phyloP scores from a whole-genome alignment of 2,888 invertebrate species.

The Brassicogethes aeneus region DNA sequence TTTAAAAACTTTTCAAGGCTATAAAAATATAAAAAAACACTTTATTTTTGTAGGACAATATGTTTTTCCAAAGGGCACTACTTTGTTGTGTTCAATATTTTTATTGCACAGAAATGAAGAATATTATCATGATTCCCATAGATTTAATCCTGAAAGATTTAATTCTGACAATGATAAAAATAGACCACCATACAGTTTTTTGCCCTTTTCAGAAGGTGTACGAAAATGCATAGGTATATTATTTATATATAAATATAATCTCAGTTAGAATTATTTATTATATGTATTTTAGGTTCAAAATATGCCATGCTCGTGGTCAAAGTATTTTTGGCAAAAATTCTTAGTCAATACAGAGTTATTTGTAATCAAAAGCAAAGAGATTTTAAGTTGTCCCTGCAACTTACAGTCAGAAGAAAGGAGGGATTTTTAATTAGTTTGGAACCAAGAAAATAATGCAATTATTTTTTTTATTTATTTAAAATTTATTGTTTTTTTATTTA shows the following conservation, averaged over 20 bases:
- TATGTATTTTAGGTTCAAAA: constrained; percentile 55
- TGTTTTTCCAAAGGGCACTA: constrained; percentile 18
- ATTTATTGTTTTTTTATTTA: no score
- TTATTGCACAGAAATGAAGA: constrained; percentile 53
- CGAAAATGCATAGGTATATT: constrained; percentile 59
- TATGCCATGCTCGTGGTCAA: constrained; percentile 64
- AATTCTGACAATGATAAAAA: constrained; percentile 59
- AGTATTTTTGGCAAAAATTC: constrained; percentile 55
- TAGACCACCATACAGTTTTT: constrained; percentile 63
- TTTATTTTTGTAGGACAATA: constrained; percentile 12
- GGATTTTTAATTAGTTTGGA: constrained; percentile 46
- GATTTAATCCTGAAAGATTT: constrained; percentile 66
- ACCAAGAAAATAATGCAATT: constrained; percentile 11
- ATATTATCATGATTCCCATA: constrained; percentile 57
- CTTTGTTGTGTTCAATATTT: constrained; percentile 16
- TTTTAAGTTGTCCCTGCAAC: constrained; percentile 54
- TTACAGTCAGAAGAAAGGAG: constrained; percentile 57
- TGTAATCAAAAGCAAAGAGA: constrained; percentile 52
- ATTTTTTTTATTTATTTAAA: no score
- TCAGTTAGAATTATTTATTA: no score
- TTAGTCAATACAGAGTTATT: constrained; percentile 52
- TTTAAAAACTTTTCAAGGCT: neutral
- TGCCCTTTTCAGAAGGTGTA: constrained; percentile 67
- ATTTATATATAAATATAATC: no score
- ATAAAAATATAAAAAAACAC: neutral